These are phyloP conservation scores for Carettochelys insculpta DNA, from an alignment of 2,113 vertebrate species.

Conservation along the genomic window DNA sequence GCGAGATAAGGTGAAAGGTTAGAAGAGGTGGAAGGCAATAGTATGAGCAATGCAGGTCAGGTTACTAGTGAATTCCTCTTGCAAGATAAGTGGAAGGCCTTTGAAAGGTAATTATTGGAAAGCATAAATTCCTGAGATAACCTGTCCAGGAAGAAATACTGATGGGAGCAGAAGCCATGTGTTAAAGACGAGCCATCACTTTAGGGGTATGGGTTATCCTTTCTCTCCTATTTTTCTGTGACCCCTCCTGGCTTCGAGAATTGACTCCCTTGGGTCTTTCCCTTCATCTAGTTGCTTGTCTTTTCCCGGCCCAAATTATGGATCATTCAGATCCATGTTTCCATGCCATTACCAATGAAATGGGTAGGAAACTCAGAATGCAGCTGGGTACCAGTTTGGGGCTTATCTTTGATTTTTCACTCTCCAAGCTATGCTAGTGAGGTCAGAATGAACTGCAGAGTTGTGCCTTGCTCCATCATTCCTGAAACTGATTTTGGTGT, in stretches of 20 bases:
- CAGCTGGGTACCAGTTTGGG: slow-evolving; percentile 11
- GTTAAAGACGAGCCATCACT: slow-evolving; percentile 58
- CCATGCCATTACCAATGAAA: not conserved
- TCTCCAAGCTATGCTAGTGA: not conserved
- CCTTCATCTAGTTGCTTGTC: not conserved
- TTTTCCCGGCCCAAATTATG: not conserved
- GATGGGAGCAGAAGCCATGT: slow-evolving; percentile 62
- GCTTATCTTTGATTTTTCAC: slow-evolving; percentile 6
- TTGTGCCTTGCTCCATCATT: not conserved
- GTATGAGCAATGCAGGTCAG: slow-evolving; percentile 73
- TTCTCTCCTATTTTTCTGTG: not conserved
- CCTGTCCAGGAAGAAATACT: slow-evolving; percentile 76
- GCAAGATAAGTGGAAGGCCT: slow-evolving; percentile 75
- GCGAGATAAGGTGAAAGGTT: slow-evolving; percentile 47
- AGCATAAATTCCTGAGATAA: slow-evolving; percentile 81
- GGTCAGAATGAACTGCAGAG: not conserved
- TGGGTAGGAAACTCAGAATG: not conserved
- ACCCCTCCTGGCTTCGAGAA: slow-evolving; percentile 34
- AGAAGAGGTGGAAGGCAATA: slow-evolving; percentile 48
- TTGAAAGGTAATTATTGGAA: slow-evolving; percentile 80
- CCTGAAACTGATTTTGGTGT: slow-evolving; percentile 8
- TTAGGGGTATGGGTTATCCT: slow-evolving; percentile 37
- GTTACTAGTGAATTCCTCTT: slow-evolving; percentile 74
- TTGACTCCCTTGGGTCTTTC: slow-evolving; percentile 17
- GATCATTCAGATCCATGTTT: not conserved